These are phyloP conservation scores for Isoperla grammatica DNA, from an alignment of 2,888 invertebrate species.

Conservation along the genomic window DNA sequence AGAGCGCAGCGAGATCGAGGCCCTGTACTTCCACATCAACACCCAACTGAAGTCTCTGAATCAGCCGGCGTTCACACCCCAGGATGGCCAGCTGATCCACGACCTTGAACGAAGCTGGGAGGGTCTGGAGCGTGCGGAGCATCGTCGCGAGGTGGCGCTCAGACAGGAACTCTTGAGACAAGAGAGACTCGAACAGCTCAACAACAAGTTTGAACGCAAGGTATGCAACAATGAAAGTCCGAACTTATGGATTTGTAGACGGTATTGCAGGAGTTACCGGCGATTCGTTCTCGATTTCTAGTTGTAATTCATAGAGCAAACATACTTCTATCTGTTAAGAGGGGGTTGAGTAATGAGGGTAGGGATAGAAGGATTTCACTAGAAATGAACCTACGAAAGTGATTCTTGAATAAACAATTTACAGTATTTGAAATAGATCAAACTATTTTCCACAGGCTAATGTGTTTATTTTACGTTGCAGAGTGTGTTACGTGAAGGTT, in stretches of 20 bases:
- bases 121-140: constrained; percentile 86
- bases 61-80: constrained; percentile 77
- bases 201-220: constrained; percentile 94
- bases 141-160: constrained; percentile 86
- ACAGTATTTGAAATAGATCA: too few relatives aligned
- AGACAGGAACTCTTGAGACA: constrained; percentile 86
- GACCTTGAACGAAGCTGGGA: constrained; percentile 96
- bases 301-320: too few relatives aligned
- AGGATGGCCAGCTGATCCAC: constrained; percentile 86
- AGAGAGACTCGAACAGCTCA: constrained; percentile 88
- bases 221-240: too few relatives aligned
- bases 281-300: too few relatives aligned
- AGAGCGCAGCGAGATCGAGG: constrained; percentile 96
- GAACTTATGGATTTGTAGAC: neutral
- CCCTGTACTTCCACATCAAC: constrained; percentile 93
- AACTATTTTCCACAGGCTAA: too few relatives aligned
- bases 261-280: too few relatives aligned
- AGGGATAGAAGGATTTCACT: too few relatives aligned
- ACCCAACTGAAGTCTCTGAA: constrained; percentile 92
- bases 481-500: constrained; percentile 89
- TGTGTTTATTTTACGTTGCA: too few relatives aligned
- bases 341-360: too few relatives aligned
- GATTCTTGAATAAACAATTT: too few relatives aligned
- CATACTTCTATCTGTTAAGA: too few relatives aligned
- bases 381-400: too few relatives aligned